phyloP scores from a whole-genome alignment of 2,888 invertebrate species.

The Dasypolia templi region DNA sequence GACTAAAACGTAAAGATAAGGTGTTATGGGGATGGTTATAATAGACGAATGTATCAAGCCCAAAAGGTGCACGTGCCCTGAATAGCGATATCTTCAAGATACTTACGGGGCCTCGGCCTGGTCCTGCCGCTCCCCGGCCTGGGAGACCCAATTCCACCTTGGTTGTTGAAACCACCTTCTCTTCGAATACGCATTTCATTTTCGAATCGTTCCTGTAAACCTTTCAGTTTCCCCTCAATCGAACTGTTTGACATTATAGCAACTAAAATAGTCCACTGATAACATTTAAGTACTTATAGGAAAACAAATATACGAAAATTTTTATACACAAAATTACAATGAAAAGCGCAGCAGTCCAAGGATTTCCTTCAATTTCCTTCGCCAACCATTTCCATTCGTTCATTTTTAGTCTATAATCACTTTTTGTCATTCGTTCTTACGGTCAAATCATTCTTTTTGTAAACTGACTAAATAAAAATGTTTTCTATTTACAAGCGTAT shows the following conservation, averaged over 20 bases:
- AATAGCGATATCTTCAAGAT: conserved; percentile 39
- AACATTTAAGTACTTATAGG: conserved; percentile 83
- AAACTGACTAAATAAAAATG: conserved; percentile 11
- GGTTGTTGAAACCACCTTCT: conserved; percentile 91
- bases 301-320: conserved; percentile 79
- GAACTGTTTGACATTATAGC: conserved; percentile 92
- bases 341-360: conserved; percentile 86
- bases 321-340: conserved; percentile 86
- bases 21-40: conserved; percentile 49
- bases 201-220: conserved; percentile 95
- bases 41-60: conserved; percentile 33
- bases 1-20: conserved; percentile 48
- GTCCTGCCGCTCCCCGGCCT: conserved; percentile 86
- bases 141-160: conserved; percentile 88
- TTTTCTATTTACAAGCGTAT: neutral
- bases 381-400: conserved; percentile 77
- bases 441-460: conserved; percentile 53
- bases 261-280: conserved; percentile 76
- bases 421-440: conserved; percentile 55
- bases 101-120: conserved; percentile 93
- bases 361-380: conserved; percentile 81
- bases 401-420: conserved; percentile 67
- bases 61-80: conserved; percentile 22
- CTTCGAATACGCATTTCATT: conserved; percentile 91
- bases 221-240: conserved; percentile 95